These are phyloP conservation scores for Fistularia tabacaria DNA, from an alignment of 2,797 vertebrate genomes.

Conservation along the genomic window DNA sequence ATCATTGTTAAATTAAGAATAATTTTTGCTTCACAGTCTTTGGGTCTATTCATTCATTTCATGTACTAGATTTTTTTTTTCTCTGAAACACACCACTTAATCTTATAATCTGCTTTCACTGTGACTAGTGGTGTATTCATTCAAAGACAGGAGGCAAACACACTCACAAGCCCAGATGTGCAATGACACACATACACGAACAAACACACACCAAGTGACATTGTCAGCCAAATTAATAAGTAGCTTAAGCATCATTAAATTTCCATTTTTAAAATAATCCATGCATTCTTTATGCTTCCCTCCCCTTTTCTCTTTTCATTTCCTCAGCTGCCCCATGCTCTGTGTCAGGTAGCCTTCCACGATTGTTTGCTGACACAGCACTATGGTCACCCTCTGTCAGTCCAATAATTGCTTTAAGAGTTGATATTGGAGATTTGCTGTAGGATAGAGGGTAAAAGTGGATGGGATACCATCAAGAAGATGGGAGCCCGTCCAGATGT, in stretches of 20 bases:
- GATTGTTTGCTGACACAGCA: slow-evolving; percentile 58
- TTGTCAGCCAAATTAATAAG: slow-evolving; percentile 62
- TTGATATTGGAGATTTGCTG: slow-evolving; percentile 44
- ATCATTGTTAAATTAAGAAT: slow-evolving; percentile 1
- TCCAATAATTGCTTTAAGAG: slow-evolving; percentile 65
- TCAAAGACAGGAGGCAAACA: slow-evolving; percentile 41
- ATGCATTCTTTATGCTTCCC: slow-evolving; percentile 26
- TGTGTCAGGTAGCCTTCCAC: slow-evolving; percentile 48
- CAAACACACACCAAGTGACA: slow-evolving; percentile 19
- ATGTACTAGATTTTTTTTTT: slow-evolving; percentile 34
- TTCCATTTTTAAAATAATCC: slow-evolving; percentile 60
- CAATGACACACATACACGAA: slow-evolving; percentile 9
- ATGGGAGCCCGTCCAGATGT: slow-evolving; percentile 37
- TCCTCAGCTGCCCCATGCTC: slow-evolving; percentile 6
- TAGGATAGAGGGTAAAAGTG: slow-evolving; percentile 6
- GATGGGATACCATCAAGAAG: slow-evolving; percentile 29
- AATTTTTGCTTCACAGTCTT: slow-evolving; percentile 5
- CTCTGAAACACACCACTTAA: slow-evolving; percentile 56
- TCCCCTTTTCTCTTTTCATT: slow-evolving; percentile 7
- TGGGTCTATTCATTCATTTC: slow-evolving; percentile 37
- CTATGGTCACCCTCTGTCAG: slow-evolving; percentile 43
- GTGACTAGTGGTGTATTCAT: slow-evolving; percentile 56
- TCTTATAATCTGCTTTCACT: slow-evolving; percentile 74
- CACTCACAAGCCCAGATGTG: not conserved
- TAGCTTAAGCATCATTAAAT: slow-evolving; percentile 66